phyloP scores from a whole-genome alignment of 2,797 vertebrate species.

The Cyclopterus lumpus region DNA sequence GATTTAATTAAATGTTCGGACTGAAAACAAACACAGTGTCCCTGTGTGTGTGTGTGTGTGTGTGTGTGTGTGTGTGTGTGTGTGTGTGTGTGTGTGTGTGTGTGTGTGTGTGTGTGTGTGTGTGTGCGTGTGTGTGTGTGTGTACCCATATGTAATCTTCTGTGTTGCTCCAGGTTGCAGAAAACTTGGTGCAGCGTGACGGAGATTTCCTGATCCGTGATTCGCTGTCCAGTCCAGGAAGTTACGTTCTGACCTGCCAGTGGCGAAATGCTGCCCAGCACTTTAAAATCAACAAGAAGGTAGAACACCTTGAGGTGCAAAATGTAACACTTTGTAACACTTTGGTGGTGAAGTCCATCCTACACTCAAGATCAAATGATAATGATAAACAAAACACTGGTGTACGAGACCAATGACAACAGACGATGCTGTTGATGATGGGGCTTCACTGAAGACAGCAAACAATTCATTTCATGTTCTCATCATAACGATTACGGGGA shows the following conservation, averaged over 20 bases:
- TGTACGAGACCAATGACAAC: not conserved
- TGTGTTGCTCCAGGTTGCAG: constrained; percentile 86
- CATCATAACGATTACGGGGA: not conserved
- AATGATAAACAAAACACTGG: no score
- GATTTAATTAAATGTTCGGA: constrained; percentile 61
- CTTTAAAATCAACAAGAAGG: constrained; percentile 94
- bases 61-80: constrained; percentile 15
- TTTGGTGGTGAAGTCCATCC: not conserved
- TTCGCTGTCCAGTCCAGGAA: constrained; percentile 94
- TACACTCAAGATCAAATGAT: not conserved
- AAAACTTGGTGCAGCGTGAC: constrained; percentile 91
- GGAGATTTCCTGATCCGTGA: constrained; percentile 97
- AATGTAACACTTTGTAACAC: not conserved
- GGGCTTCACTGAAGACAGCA: not conserved
- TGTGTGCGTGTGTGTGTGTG: constrained; percentile 21
- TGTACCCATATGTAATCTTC: not conserved
- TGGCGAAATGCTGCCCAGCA: constrained; percentile 95
- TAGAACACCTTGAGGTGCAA: constrained; percentile 7
- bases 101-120: constrained; percentile 5
- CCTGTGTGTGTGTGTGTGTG: constrained; percentile 1
- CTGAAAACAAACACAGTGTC: constrained; percentile 48
- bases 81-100: constrained; percentile 9
- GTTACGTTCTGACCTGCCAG: constrained; percentile 95
- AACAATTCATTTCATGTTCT: not conserved
- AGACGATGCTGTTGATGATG: no score